Percentiles rank a stretch among this genome's conserved stretches.
Evolutionary conservation across 2,797 vertebrate species (phyloP).

Genomic region (Hephaestus fuliginosus): DNA sequence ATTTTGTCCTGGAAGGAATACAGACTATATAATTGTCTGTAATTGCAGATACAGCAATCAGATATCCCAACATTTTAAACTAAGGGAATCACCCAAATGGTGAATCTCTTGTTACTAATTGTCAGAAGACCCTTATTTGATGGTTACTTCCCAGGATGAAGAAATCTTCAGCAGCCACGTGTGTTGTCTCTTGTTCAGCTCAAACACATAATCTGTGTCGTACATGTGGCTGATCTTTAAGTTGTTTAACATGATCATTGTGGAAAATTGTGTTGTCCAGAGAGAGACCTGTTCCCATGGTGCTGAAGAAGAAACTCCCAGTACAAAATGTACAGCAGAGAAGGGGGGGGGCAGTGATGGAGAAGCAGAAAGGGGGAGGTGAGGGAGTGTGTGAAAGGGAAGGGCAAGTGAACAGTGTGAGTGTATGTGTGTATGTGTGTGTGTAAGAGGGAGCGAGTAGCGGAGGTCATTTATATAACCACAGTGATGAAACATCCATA

Average conservation of each 20-base stretch:
- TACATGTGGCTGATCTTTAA: background rate
- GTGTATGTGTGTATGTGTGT: background rate
- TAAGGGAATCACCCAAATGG: background rate
- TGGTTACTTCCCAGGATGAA: background rate
- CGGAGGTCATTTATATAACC: constrained; percentile 75
- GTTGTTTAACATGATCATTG: background rate
- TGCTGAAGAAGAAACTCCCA: constrained; percentile 11
- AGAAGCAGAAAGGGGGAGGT: constrained; percentile 17
- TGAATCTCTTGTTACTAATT: no score
- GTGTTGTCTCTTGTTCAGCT: background rate
- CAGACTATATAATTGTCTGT: constrained; percentile 14
- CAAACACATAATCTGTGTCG: background rate
- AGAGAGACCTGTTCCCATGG: background rate
- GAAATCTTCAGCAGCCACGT: no score
- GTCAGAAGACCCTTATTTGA: background rate
- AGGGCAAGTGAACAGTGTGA: constrained; percentile 12
- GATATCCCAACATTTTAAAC: background rate
- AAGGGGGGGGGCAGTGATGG: constrained; percentile 13
- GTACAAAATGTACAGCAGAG: constrained; percentile 35
- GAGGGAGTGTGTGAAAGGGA: constrained; percentile 22
- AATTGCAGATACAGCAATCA: background rate
- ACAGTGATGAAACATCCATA: constrained; percentile 70
- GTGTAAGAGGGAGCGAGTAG: constrained; percentile 10
- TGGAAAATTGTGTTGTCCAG: background rate
- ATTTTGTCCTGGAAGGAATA: constrained; percentile 22